These are phyloP conservation scores for Pimpla rufipes DNA, from an alignment of 2,888 invertebrate species.

Conservation along the genomic window DNA sequence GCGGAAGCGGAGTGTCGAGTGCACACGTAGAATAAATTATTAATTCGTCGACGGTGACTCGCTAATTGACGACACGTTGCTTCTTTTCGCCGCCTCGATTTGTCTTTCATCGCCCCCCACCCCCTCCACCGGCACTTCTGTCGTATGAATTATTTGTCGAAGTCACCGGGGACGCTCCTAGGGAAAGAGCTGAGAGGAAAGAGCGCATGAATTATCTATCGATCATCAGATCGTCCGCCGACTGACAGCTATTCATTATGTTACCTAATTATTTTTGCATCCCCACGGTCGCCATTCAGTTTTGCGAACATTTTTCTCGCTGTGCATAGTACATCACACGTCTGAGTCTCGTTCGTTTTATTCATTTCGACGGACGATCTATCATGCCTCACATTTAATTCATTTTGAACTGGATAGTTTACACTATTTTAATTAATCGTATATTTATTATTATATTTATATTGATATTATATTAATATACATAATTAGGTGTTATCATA, in stretches of 20 bases:
- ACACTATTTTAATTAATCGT: too few species aligned
- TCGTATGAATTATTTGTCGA: constrained; percentile 21
- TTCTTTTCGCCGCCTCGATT: constrained; percentile 17
- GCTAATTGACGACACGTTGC: constrained; percentile 22
- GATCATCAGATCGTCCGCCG: background rate
- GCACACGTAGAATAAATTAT: constrained; percentile 9
- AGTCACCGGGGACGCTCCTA: background rate
- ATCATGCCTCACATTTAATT: background rate
- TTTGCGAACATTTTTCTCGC: background rate
- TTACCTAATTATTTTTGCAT: constrained; percentile 4
- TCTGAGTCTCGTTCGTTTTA: background rate
- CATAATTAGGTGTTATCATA: too few species aligned
- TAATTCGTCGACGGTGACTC: constrained; percentile 34
- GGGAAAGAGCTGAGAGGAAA: background rate
- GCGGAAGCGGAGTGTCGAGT: background rate
- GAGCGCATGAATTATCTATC: background rate
- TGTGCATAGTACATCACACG: background rate
- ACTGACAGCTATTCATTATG: constrained; percentile 17
- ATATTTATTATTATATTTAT: too few species aligned
- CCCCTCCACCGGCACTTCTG: background rate
- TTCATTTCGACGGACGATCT: background rate
- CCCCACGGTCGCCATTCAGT: background rate
- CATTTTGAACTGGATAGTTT: too few species aligned
- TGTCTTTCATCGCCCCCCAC: constrained; percentile 17
- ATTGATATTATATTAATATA: too few species aligned